phyloP scores from a whole-genome alignment of 2,797 vertebrate species.

The Poecilia picta region DNA sequence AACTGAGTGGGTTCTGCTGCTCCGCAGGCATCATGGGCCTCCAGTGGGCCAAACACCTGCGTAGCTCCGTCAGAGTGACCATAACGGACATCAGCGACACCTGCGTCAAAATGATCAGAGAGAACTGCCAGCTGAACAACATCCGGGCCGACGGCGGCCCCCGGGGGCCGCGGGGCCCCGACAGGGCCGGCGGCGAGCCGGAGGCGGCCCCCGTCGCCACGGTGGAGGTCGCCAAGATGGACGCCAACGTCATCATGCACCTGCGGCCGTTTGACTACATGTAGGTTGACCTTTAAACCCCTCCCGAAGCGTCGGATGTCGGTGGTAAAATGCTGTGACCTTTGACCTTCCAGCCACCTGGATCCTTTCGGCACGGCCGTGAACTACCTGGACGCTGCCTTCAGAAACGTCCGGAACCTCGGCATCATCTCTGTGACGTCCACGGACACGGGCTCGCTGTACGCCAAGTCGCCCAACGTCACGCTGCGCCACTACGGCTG shows the following conservation, averaged over 20 bases:
- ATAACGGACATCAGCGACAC: slow-evolving; percentile 93
- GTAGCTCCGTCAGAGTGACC: slow-evolving; percentile 88
- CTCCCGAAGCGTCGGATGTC: not conserved
- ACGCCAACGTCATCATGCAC: slow-evolving; percentile 98
- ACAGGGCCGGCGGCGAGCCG: slow-evolving; percentile 54
- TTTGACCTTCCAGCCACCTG: slow-evolving; percentile 84
- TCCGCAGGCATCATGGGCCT: slow-evolving; percentile 94
- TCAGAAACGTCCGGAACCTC: slow-evolving; percentile 92
- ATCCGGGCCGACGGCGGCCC: slow-evolving; percentile 84
- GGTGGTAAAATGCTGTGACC: no score
- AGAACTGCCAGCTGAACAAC: slow-evolving; percentile 94
- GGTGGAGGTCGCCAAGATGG: slow-evolving; percentile 93
- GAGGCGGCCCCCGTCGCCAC: slow-evolving; percentile 72
- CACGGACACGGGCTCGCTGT: slow-evolving; percentile 93
- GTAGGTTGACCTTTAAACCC: slow-evolving; percentile 75
- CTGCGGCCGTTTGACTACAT: slow-evolving; percentile 95
- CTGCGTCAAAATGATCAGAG: slow-evolving; percentile 91
- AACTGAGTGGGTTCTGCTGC: not conserved
- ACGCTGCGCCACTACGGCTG: slow-evolving; percentile 93
- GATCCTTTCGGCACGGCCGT: slow-evolving; percentile 94
- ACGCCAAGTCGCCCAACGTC: slow-evolving; percentile 92
- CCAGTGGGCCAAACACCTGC: slow-evolving; percentile 96
- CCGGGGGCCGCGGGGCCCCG: slow-evolving; percentile 68
- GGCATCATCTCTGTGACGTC: slow-evolving; percentile 95
- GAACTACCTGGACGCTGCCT: slow-evolving; percentile 95